phyloP scores from a whole-genome alignment of 2,888 invertebrate genomes.

The Auanema sp. region DNA sequence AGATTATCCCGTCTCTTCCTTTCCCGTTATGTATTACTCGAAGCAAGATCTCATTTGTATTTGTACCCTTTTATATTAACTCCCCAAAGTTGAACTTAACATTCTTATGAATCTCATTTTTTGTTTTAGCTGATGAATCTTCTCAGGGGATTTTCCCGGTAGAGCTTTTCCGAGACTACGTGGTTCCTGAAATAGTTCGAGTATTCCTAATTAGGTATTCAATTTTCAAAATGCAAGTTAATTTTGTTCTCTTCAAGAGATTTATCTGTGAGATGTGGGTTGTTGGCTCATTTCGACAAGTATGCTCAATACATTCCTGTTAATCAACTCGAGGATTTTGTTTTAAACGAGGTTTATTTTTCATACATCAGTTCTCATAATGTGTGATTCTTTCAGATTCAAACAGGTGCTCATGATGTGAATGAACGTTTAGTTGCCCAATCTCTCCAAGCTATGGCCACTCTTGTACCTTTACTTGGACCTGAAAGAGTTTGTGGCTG shows the following conservation, averaged over 20 bases:
- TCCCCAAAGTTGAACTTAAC: not conserved
- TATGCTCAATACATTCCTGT: slow-evolving; percentile 16
- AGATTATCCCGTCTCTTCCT: slow-evolving; percentile 13
- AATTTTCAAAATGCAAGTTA: not conserved
- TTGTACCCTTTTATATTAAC: slow-evolving; percentile 12
- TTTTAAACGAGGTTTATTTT: slow-evolving; percentile 18
- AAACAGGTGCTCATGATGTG: slow-evolving; percentile 9
- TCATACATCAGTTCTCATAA: no score
- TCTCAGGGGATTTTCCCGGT: slow-evolving; percentile 10
- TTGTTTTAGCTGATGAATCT: not conserved
- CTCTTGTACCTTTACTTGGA: slow-evolving; percentile 12
- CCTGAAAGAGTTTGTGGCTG: slow-evolving; percentile 13
- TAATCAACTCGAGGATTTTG: slow-evolving; percentile 9
- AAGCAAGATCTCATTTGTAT: slow-evolving; percentile 11
- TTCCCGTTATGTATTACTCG: slow-evolving; percentile 18
- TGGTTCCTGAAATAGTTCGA: slow-evolving; percentile 19
- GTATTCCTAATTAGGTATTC: slow-evolving; percentile 18
- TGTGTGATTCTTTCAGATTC: slow-evolving; percentile 3
- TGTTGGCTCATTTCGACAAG: slow-evolving; percentile 13
- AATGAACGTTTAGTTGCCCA: slow-evolving; percentile 17
- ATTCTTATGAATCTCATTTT: not conserved
- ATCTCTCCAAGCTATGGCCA: slow-evolving; percentile 18
- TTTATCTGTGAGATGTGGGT: slow-evolving; percentile 11
- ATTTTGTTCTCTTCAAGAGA: slow-evolving; percentile 13
- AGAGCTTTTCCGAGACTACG: slow-evolving; percentile 11